A percentile compares a stretch with the other conserved stretches of the same genome.
These are phyloP conservation scores for Philhelius pedissequus DNA, from an alignment of 2,888 invertebrate species.

Conservation along the genomic window DNA sequence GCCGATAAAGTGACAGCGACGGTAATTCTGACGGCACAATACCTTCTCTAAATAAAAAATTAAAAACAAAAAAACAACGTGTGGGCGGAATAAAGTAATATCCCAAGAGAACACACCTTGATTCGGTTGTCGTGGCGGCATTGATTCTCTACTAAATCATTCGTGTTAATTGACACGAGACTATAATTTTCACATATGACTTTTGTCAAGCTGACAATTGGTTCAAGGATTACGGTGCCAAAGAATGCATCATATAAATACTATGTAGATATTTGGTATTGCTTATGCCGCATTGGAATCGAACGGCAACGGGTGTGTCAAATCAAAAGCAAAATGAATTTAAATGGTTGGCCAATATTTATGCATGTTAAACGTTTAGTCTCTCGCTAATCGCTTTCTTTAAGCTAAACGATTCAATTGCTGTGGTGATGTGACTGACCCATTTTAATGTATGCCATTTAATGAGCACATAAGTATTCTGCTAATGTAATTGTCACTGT, in stretches of 20 bases:
- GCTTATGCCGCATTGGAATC: too few relatives aligned
- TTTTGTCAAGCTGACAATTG: slow-evolving; percentile 45
- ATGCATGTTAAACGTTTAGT: not conserved
- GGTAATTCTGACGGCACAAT: slow-evolving; percentile 13
- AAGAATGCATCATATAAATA: slow-evolving; percentile 29
- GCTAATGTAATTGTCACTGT: slow-evolving; percentile 37
- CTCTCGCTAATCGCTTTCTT: slow-evolving; percentile 33
- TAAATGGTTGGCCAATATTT: not conserved
- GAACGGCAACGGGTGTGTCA: slow-evolving; percentile 39
- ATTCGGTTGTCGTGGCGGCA: not conserved
- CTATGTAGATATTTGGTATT: too few relatives aligned
- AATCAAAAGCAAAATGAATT: not conserved
- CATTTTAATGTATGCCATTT: not conserved
- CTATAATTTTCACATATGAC: slow-evolving; percentile 11
- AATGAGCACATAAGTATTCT: slow-evolving; percentile 52
- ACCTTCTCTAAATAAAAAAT: too few relatives aligned
- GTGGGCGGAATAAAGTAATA: slow-evolving; percentile 36
- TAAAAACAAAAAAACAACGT: not conserved
- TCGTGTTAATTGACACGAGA: slow-evolving; percentile 39
- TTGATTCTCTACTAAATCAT: slow-evolving; percentile 30
- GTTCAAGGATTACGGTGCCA: slow-evolving; percentile 39
- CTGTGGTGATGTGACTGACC: slow-evolving; percentile 17
- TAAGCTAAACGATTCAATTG: not conserved
- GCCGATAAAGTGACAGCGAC: not conserved
- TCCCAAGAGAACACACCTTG: slow-evolving; percentile 51